Base-by-base conservation (phyloP, 2,888 invertebrate species). In the Trichogramma dendrolimi region DNA sequence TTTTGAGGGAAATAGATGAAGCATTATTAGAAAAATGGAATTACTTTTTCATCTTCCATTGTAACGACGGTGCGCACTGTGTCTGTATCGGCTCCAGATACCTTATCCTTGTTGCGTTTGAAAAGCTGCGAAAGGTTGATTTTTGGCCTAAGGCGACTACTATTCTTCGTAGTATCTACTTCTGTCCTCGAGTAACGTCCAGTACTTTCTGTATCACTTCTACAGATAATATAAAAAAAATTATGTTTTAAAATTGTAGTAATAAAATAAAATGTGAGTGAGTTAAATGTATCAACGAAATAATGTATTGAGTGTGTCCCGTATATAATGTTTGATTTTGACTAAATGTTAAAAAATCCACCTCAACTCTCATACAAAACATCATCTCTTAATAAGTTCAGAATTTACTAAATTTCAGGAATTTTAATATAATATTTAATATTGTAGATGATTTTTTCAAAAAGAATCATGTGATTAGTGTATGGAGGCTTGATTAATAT, bases 181-280 rank as follows among this genome's bases (percentile, higher is more conserved):
- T 79, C 78, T 57, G 71, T 74, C 59, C 75, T 76, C 11, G 79
- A 79, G 67, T 77, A 79, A 55, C 75, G 73, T 40, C 78, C 86
- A 59, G 86, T 85, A 73, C 87, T 87, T 77, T 87, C 87, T 48
- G 87, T 87, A 78, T 87, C 87, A 75, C 87, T 87, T 75, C 87
- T 87, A 66, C 47, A 51, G 7, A 8, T 43, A 55, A 39, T 58
- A 53, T 48, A 48, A 49, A 66, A 56, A 62, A 62, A 60, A 56
- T n/a, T 39, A 11, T 50, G 2, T 50, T 46, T 46, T 10, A 46
- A 27, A 27, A 27, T 27, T 27, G 27, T 27, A 27, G 27, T 27
- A 27, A 27, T 27, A 27, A 27, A 27, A 27, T 27, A 27, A 27
- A 27, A 27, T 27, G 27, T 27, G 27, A 27, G 27, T 27, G 27